Percentiles rank a stretch among this genome's conserved stretches.
Conservation (phyloP, 35 echinoderm and acorn worm species). For the Diadema setosum region DNA sequence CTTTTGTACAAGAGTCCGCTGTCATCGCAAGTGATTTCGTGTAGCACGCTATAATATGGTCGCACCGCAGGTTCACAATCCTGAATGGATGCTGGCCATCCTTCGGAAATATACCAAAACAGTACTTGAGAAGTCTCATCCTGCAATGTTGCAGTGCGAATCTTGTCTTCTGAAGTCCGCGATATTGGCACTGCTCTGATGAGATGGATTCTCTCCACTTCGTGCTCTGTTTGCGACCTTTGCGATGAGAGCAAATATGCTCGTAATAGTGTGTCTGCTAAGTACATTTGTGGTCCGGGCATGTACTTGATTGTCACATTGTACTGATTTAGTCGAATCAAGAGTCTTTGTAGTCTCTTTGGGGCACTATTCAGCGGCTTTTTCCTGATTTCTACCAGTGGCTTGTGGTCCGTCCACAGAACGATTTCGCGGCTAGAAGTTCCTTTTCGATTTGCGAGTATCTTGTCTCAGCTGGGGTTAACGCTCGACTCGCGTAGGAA, state of each 20-base stretch:
- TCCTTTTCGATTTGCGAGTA: conserved; percentile 93
- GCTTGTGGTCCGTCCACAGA: conserved; percentile 80
- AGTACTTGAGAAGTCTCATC: too few species aligned
- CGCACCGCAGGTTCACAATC: too few species aligned
- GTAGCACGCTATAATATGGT: too few species aligned
- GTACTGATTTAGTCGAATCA: conserved; percentile 41
- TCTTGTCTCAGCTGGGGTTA: conserved; percentile 52
- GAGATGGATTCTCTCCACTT: conserved; percentile 49
- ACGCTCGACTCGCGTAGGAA: conserved; percentile 47
- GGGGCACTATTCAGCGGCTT: conserved; percentile 60
- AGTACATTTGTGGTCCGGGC: conserved; percentile 45
- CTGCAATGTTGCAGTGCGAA: too few species aligned
- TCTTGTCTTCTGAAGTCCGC: too few species aligned
- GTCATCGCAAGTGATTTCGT: not conserved
- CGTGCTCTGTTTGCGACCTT: conserved; percentile 27
- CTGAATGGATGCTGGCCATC: too few species aligned
- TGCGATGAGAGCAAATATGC: conserved; percentile 7
- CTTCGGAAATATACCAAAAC: too few species aligned
- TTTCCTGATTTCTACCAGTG: conserved; percentile 22
- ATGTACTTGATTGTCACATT: conserved; percentile 59
- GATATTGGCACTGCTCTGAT: too few species aligned
- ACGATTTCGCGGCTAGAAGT: conserved; percentile 34
- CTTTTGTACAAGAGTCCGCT: not conserved
- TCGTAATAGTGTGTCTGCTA: conserved; percentile 37
- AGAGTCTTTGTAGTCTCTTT: conserved; percentile 52